Conservation (phyloP, 2,113 vertebrate species). For the Pyrgilauda ruficollis region DNA sequence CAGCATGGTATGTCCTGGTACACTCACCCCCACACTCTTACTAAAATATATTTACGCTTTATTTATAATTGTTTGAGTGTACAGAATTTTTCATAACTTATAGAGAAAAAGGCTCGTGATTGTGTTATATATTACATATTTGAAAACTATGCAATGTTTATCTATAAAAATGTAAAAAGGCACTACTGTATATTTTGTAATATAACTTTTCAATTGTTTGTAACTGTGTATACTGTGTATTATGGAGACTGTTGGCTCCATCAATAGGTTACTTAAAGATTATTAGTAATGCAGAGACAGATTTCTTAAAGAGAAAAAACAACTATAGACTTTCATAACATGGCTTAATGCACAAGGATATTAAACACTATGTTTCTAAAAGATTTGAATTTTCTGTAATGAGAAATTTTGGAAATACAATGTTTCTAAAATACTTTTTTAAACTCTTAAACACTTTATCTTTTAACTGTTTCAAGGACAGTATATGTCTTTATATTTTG, state of each 20-base stretch:
- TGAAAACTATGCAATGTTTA: slow-evolving; percentile 57
- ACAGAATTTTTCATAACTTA: slow-evolving; percentile 70
- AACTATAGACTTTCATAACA: not conserved
- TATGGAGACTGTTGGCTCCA: not conserved
- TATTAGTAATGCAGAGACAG: not conserved
- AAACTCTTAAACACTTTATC: not conserved
- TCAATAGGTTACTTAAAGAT: not conserved
- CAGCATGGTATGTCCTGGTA: not conserved
- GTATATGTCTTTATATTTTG: not conserved
- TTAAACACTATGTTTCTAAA: not conserved
- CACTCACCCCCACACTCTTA: not conserved
- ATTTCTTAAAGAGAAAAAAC: not conserved
- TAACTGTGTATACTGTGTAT: slow-evolving; percentile 16
- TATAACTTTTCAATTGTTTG: slow-evolving; percentile 42
- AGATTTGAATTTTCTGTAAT: slow-evolving; percentile 6
- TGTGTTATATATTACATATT: slow-evolving; percentile 48
- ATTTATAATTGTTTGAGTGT: slow-evolving; percentile 68
- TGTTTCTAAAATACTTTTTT: slow-evolving; percentile 42
- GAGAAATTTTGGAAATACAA: not conserved
- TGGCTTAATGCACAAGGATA: not conserved
- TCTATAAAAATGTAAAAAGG: slow-evolving; percentile 58
- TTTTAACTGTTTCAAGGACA: slow-evolving; percentile 11
- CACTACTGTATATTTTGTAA: slow-evolving; percentile 68
- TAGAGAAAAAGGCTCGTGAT: not conserved
- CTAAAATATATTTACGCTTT: slow-evolving; percentile 17